Evolutionary conservation across 2,797 vertebrate genomes (phyloP).

Genomic region (Thaleichthys pacificus): DNA sequence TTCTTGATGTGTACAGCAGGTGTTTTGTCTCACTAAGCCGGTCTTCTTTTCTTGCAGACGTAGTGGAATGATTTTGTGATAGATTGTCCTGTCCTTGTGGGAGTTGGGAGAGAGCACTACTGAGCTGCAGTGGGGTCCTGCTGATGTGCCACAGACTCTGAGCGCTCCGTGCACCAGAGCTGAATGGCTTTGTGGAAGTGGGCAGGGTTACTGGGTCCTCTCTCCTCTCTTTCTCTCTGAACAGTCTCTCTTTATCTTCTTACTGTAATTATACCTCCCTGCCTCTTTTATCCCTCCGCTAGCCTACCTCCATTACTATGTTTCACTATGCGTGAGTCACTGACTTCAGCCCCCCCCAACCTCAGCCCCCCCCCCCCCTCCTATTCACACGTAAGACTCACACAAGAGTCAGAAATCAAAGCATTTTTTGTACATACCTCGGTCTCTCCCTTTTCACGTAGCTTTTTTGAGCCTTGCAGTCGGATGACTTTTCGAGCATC

Average conservation of each 20-base stretch:
- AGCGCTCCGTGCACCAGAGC: constrained; percentile 49
- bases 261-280: constrained; percentile 78
- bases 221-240: neutral
- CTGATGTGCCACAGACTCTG: constrained; percentile 47
- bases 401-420: constrained; percentile 19
- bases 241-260: constrained; percentile 28
- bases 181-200: constrained; percentile 67
- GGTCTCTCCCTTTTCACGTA: constrained; percentile 1
- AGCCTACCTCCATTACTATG: constrained; percentile 25
- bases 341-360: neutral
- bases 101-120: constrained; percentile 27
- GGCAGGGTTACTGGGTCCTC: constrained; percentile 72
- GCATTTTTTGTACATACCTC: no score
- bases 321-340: neutral
- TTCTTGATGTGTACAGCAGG: neutral
- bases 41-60: no score
- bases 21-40: constrained; percentile 7
- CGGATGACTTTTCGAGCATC: constrained; percentile 49
- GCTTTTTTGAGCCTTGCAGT: constrained; percentile 42
- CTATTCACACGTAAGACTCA: constrained; percentile 7
- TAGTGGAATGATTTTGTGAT: constrained; percentile 20
- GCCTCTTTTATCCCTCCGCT: constrained; percentile 5
- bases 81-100: constrained; percentile 12
- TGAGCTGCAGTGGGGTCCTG: constrained; percentile 36
- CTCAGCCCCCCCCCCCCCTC: constrained; percentile 8